A percentile compares a stretch with the other conserved stretches of the same genome.
These are phyloP conservation scores for Plotosus lineatus DNA, from an alignment of 2,113 vertebrate genomes.

Conservation along the genomic window DNA sequence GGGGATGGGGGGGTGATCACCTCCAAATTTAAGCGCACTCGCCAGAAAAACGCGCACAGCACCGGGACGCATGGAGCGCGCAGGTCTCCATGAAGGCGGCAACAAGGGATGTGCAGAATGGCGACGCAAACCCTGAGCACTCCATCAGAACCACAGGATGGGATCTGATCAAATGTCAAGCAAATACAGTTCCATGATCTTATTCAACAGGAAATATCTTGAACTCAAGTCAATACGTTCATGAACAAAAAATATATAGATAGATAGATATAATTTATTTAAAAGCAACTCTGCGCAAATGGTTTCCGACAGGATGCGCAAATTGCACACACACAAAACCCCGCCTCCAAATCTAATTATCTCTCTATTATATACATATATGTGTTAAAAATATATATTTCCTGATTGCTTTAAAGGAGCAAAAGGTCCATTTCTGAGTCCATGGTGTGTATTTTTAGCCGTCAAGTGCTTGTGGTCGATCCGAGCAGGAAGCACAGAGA, in stretches of 20 bases:
- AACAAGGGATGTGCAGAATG: not conserved
- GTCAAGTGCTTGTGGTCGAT: conserved; percentile 64
- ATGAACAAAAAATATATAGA: too few relatives aligned
- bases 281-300: not conserved
- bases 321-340: not conserved
- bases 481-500: conserved; percentile 77
- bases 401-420: not conserved
- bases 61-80: conserved; percentile 46
- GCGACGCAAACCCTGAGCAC: not conserved
- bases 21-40: conserved; percentile 56
- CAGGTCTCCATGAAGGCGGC: conserved; percentile 32
- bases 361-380: not conserved
- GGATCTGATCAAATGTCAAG: not conserved
- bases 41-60: conserved; percentile 43
- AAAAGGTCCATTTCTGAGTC: conserved; percentile 41
- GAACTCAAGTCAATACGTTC: not conserved
- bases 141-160: not conserved
- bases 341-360: rapidly evolving
- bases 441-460: conserved; percentile 72
- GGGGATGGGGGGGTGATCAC: too few relatives aligned
- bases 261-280: not conserved
- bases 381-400: not conserved
- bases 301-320: not conserved
- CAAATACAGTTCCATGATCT: not conserved
- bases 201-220: not conserved